These are phyloP conservation scores for Galerucella nymphaeae DNA, from an alignment of 2,888 invertebrate species.

Conservation along the genomic window DNA sequence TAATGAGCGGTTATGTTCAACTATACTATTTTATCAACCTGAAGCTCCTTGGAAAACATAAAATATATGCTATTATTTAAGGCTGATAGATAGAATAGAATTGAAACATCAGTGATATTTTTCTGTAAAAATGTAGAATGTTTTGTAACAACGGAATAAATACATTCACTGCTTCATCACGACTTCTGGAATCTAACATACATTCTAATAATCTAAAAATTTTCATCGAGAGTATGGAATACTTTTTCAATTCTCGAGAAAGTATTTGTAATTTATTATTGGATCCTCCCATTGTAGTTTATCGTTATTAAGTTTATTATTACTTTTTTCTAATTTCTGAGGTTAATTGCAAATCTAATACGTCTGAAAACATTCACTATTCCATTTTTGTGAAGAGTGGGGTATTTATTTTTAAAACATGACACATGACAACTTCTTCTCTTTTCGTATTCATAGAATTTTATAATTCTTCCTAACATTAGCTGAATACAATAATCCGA, in stretches of 20 bases:
- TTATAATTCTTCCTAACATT: too few relatives aligned
- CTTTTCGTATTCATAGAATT: too few relatives aligned
- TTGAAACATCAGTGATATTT: neutral
- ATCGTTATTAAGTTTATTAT: too few relatives aligned
- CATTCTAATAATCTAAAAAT: neutral
- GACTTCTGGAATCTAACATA: constrained; percentile 2
- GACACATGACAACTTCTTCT: too few relatives aligned
- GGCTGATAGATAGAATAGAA: neutral
- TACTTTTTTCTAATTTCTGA: neutral
- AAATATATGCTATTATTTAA: neutral
- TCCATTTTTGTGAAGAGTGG: neutral
- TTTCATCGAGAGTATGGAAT: neutral
- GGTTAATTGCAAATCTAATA: neutral
- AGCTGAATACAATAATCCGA: too few relatives aligned
- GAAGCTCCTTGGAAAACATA: neutral
- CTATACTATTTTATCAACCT: constrained; percentile 2
- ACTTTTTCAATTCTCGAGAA: neutral
- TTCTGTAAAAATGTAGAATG: neutral
- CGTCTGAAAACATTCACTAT: neutral
- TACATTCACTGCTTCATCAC: neutral
- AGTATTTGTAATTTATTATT: neutral
- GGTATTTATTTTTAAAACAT: neutral
- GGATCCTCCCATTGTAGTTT: neutral
- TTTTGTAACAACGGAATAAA: neutral
- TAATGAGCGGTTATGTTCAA: constrained; percentile 1